phyloP scores from a whole-genome alignment of 1,140 invertebrate species.

The Papilio polytes region DNA sequence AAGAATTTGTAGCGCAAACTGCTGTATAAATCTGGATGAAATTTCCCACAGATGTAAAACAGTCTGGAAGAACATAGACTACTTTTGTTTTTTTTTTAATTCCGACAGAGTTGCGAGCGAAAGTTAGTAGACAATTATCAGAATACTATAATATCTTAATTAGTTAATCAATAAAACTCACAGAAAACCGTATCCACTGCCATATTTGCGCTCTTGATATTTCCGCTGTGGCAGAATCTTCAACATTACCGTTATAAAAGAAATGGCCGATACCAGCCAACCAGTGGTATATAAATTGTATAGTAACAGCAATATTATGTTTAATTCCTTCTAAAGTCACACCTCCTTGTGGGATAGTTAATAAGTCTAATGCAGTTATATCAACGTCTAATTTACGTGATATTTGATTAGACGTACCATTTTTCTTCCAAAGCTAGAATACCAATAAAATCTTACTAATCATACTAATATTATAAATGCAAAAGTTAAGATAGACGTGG shows the following conservation, averaged over 20 bases:
- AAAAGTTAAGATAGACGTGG: too few relatives aligned
- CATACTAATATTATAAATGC: too few relatives aligned
- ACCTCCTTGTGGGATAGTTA: constrained; percentile 85
- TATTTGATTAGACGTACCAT: constrained; percentile 78
- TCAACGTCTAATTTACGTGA: constrained; percentile 60
- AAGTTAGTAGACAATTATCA: too few relatives aligned
- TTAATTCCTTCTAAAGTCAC: constrained; percentile 86
- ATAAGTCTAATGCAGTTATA: constrained; percentile 76
- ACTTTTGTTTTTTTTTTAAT: too few relatives aligned
- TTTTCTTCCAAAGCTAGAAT: constrained; percentile 83
- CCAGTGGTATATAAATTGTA: constrained; percentile 89
- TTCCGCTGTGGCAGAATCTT: constrained; percentile 91
- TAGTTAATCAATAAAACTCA: constrained; percentile 75
- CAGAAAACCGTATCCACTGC: constrained; percentile 89
- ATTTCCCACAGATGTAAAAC: too few relatives aligned
- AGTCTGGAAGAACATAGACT: too few relatives aligned
- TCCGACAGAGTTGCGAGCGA: too few relatives aligned
- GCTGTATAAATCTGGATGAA: too few relatives aligned
- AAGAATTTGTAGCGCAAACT: too few relatives aligned
- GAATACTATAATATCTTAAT: too few relatives aligned
- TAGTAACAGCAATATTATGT: constrained; percentile 87
- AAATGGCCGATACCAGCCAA: constrained; percentile 88
- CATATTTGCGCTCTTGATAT: constrained; percentile 89
- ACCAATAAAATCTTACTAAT: background rate
- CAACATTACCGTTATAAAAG: constrained; percentile 86